Evolutionary conservation across 2,113 vertebrate genomes (phyloP), one percentile per base, ranked within the genome.

Genomic region (Elgaria multicarinata): DNA sequence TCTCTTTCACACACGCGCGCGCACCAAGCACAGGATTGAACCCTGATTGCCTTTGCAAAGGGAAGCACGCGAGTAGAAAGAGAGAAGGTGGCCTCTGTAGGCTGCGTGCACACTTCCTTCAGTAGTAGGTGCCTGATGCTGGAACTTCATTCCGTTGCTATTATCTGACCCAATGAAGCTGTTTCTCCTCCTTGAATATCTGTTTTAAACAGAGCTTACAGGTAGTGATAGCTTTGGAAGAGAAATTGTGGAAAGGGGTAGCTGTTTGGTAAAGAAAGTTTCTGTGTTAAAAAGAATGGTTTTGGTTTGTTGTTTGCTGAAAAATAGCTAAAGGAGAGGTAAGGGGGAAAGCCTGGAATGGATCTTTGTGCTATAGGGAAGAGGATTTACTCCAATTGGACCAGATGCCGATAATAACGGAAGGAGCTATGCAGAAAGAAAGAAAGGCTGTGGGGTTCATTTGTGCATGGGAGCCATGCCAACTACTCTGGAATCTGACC

Each of bases 131-230:
- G 39, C 74, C 39, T 22, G 22, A 6, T 24, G 39, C 39, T 22
- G 1, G 2, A 42, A 1, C 10, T 6, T 13, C 6, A 2, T 18
- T 39, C 39, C 4, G 18, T 3, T 18, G 42, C 36, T 9, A 20
- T 18, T 4, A 22, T 18, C 18, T 42, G 71, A 72, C 31, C 71
- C 14, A 24, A 1, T 75, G 36, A 76, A 39, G 22, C 3, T 22
- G 2, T 42, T 44, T 75, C 20, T 76, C 20, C 7, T 2, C 20
- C 7, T 2, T 8, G 22, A 26, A 7, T 12, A 14, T 77, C 12
- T 50, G 75, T 50, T 77, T 36, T 46, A 31, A 28, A 44, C 74
- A 8, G 22, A 22, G 5, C 36, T 75, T 24, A n/a, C n/a, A 39
- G 36, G 36, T 75, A 76, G n/a, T n/a, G n/a, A n/a, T n/a, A n/a